Percentiles rank a stretch among this genome's conserved stretches.
Conservation (phyloP, 92 coral and sea anemone species). For the Desmophyllum pertusum region DNA sequence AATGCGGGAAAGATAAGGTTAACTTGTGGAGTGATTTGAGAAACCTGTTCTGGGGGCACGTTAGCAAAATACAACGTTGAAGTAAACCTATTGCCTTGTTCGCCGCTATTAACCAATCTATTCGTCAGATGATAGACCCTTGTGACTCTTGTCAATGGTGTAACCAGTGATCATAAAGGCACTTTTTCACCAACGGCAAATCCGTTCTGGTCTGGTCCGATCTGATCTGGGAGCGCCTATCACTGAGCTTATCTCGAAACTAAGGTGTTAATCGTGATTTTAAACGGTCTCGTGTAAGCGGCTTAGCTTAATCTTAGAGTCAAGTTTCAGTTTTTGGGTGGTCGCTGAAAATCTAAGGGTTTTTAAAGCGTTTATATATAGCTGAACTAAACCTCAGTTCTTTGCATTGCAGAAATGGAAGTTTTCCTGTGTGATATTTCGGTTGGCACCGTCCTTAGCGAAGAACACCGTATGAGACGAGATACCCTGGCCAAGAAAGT, state of each 20-base stretch:
- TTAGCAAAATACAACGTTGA: too few species aligned
- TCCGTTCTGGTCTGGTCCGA: background rate
- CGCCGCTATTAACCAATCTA: too few species aligned
- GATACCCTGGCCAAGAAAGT: constrained; percentile 3
- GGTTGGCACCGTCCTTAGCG: background rate
- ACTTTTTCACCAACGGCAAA: background rate
- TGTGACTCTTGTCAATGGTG: background rate
- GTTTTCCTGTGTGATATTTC: constrained; percentile 5
- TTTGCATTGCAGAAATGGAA: constrained; percentile 29
- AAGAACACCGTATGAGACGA: constrained; percentile 5
- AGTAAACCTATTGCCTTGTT: too few species aligned
- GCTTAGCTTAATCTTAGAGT: background rate
- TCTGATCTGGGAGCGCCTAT: background rate
- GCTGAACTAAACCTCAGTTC: background rate
- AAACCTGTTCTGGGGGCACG: background rate
- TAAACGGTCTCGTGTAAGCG: background rate
- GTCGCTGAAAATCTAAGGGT: background rate
- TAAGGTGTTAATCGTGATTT: background rate
- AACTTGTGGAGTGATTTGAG: background rate
- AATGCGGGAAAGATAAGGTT: background rate
- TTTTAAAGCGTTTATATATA: background rate
- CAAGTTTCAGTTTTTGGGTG: background rate
- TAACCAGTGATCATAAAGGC: background rate
- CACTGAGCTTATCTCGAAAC: background rate
- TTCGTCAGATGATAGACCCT: too few species aligned